Base-by-base conservation (phyloP, 2,113 vertebrate species). In the Saccopteryx leptura region DNA sequence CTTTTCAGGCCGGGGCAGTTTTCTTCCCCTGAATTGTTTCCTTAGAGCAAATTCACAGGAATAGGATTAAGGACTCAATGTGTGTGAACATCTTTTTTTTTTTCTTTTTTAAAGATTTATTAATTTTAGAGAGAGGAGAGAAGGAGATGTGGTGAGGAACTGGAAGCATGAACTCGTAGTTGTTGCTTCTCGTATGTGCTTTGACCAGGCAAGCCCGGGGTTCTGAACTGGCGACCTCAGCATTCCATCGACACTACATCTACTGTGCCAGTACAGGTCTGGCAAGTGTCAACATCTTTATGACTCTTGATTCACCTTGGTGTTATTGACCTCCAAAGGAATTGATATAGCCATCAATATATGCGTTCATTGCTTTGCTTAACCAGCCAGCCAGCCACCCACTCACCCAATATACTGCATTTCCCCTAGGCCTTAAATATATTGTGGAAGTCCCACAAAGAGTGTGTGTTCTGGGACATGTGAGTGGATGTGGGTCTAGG, bases 11-110 rank as follows among this genome's bases (percentile, higher is more conserved):
- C 54, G 78, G 54, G 65, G 5, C 7, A 83, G 48, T 88, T 72
- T 88, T 84, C 74, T 88, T 88, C 5, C 74, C 72, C 74, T 24
- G 66, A 68, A 52, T 82, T 72, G 72, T 86, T 74, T 84, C 26
- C 56, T 85, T 72, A 81, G 19, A 87, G 66, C 33, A 28, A 65
- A 76, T 61, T 33, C n/a, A 88, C 46, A 56, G 79, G 48, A 82
- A 60, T 61, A 28, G 13, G 66, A 68, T 24, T 39, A 76, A 85
- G 19, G 50, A 68, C 50, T 88, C 74, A 66, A 9, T 23, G 74
- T 81, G 5, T 15, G 2, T 58, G 28, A 56, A n/a, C 48, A 79
- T 80, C 46, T 72, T 84, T 76, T 39, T 39, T 39, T 39, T 39
- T 39, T 39, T 39, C 39, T 39, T 39, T 39, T 39, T 39, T 39